A percentile compares a stretch with the other conserved stretches of the same genome.
phyloP scores from a whole-genome alignment of 2,888 invertebrate species.

The Chrysolina americana region DNA sequence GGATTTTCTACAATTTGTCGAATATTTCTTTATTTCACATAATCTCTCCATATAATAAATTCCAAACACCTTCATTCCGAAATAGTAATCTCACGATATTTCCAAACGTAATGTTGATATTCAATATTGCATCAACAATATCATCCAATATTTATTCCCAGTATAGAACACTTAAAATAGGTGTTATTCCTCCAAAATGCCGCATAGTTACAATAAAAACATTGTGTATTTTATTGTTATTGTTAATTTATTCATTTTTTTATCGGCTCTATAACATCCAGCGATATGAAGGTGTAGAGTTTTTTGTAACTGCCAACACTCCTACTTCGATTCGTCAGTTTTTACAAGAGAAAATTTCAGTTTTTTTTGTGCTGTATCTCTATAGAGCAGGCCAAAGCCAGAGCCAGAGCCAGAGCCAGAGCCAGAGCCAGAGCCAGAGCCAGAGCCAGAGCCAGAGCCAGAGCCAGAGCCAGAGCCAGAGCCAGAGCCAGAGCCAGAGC shows the following conservation, averaged over 20 bases:
- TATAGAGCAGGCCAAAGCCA: no score
- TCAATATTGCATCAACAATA: slow-evolving; percentile 18
- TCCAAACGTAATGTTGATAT: slow-evolving; percentile 16
- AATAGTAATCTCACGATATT: background rate
- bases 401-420: no score
- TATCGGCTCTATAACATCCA: slow-evolving; percentile 12
- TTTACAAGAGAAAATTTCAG: no score
- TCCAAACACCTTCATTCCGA: background rate
- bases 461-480: no score
- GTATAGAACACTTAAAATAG: slow-evolving; percentile 8
- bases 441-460: no score
- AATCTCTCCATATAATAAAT: slow-evolving; percentile 5
- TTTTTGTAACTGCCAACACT: no score
- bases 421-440: no score
- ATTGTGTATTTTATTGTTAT: slow-evolving; percentile 24
- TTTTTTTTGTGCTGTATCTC: no score
- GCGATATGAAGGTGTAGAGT: slow-evolving; percentile 22
- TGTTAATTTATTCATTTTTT: slow-evolving; percentile 24
- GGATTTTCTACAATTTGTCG: background rate
- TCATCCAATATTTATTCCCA: slow-evolving; percentile 20
- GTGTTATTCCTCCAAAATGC: slow-evolving; percentile 9
- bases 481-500: no score
- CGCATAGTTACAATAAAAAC: slow-evolving; percentile 12
- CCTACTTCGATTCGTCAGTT: no score
- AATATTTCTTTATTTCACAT: background rate